Conservation (phyloP, 2,113 vertebrate genomes). For the Anser cygnoides region DNA sequence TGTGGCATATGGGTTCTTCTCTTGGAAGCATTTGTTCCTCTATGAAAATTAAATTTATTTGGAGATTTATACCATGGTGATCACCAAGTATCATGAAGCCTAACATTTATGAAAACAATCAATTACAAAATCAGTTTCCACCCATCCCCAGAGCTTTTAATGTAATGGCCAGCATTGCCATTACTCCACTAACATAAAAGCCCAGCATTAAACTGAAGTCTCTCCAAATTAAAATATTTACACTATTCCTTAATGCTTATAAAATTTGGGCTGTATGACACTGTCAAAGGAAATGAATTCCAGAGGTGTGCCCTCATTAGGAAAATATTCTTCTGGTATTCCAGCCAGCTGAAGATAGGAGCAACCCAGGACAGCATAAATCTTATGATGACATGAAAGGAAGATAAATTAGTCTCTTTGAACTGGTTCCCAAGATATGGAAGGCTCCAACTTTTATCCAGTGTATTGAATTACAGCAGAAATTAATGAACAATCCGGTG, state of each 20-base stretch:
- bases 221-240: slow-evolving; percentile 5
- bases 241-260: not conserved
- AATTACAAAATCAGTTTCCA: not conserved
- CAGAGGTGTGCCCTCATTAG: not conserved
- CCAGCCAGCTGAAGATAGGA: slow-evolving; percentile 21
- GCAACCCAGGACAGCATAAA: slow-evolving; percentile 1
- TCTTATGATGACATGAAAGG: slow-evolving; percentile 20
- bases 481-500: not conserved
- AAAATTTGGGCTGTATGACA: not conserved
- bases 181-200: not conserved
- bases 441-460: slow-evolving; percentile 8
- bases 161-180: not conserved
- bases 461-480: not conserved
- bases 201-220: not conserved
- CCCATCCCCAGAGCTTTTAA: not conserved
- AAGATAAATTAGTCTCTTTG: slow-evolving; percentile 45
- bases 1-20: not conserved
- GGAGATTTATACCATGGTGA: not conserved
- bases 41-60: not conserved
- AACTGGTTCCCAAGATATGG: not conserved
- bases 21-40: not conserved
- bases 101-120: not conserved
- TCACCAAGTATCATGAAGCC: not conserved
- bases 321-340: slow-evolving; percentile 20
- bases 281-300: slow-evolving; percentile 10